Base-by-base conservation (phyloP, 2,113 vertebrate species). In the Puma concolor region DNA sequence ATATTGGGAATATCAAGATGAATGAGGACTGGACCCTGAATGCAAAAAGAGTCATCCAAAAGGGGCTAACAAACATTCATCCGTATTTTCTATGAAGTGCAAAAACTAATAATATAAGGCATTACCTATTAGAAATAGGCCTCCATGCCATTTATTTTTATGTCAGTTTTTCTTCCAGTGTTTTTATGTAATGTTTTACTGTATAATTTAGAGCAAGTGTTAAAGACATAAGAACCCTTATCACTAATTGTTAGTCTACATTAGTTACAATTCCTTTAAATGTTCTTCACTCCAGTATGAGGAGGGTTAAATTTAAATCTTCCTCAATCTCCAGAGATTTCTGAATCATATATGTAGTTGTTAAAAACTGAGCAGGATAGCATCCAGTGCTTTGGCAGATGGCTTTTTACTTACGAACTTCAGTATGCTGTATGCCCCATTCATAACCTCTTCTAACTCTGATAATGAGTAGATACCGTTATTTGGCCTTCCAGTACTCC, bases 121-220 rank as follows among this genome's bases (percentile, higher is more conserved):
- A 54, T 92, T 17, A 36, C 50, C 4, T 79, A 31, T 90, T 92
- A 67, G 82, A 88, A 97, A 66, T 31, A 41, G 31, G 1, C 16
- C 10, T 0, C 69, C 36, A 7, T 54, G 2, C 16, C 2, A 74
- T 10, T 85, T 85, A 81, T 79, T 79, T 71, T 85, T 41, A 38
- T 25, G 13, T 19, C 31, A 88, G 11, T 2, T 80, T 87, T 77
- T 13, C 4, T 79, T 54, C 63, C 33, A 60, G 16, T 69, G 5
- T 52, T 91, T 91, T 82, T 83, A 41, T 41, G 14, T 66, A 79
- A 63, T 66, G 29, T 92, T 84, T 95, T 72, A n/a, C 50, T 94
- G 17, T 12, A 66, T 33, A 72, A 77, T 76, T 76, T 76, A 33
- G 36, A 88, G 11, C 44, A 57, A 25, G 13, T 63, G 25, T 92